A percentile compares a stretch with the other conserved stretches of the same genome.
Conservation (phyloP, 1,140 invertebrate genomes). For the Ceratitis capitata region DNA sequence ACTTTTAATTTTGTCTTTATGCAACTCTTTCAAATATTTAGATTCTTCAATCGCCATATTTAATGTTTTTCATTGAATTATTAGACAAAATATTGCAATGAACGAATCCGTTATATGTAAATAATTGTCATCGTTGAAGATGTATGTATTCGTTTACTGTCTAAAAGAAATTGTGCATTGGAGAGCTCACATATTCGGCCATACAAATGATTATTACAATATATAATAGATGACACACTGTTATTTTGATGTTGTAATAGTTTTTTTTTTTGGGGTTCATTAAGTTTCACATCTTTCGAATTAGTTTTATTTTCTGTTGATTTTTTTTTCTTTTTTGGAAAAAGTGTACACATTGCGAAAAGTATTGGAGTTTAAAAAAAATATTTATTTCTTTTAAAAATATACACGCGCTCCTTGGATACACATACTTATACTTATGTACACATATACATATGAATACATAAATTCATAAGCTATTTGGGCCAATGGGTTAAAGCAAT, state of each 20-base stretch:
- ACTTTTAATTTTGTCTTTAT: neutral
- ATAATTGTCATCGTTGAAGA: conserved; percentile 17
- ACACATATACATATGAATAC: neutral
- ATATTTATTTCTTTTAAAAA: neutral
- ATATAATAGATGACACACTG: too few relatives aligned
- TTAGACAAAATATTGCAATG: neutral
- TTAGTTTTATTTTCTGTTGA: neutral
- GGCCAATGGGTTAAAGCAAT: neutral
- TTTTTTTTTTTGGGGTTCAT: neutral
- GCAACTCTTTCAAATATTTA: neutral
- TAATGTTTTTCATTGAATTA: neutral
- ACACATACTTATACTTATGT: neutral
- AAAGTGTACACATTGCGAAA: neutral
- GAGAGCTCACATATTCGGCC: neutral
- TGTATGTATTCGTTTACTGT: neutral
- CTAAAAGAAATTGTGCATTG: neutral
- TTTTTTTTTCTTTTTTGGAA: neutral
- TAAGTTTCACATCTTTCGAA: neutral
- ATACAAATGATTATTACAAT: conserved; percentile 1
- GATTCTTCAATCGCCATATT: neutral
- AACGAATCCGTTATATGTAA: neutral
- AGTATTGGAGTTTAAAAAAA: neutral
- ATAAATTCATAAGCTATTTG: conserved; percentile 23
- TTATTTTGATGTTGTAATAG: neutral
- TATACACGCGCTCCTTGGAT: neutral